Base-by-base conservation (phyloP, 2,888 invertebrate genomes). In the Lingula anatina region DNA sequence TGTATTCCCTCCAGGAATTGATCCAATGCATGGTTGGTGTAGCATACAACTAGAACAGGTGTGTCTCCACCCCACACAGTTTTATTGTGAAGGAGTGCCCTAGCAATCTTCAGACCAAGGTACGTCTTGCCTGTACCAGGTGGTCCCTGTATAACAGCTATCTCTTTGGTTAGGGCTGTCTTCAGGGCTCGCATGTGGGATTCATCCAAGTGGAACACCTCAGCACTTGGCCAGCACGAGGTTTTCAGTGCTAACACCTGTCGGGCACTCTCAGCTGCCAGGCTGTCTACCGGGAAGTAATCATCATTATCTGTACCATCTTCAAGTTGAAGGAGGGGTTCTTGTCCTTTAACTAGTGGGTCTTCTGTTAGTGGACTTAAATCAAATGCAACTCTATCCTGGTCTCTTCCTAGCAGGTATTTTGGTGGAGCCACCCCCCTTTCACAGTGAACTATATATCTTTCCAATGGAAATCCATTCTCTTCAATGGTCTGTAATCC, bases 101-200 rank as follows among this genome's bases (percentile, higher is more conserved):
- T 44, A 1, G 86, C 84, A 21, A 92, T 83, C 81, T 87, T 85
- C 28, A 88, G 77, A 0, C 90, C 90, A 53, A 90, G 73, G 70
- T 82, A 87, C 0, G 90, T 90, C 80, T 90, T 91, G 0, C 90
- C 91, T 0, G 90, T 90, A 2, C 91, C 91, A 0, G 91, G 90
- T 0, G 90, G 90, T 0, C 91, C 74, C 57, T 75, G 73, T 20
- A 70, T 73, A 38, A 75, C 51, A 3, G 71, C 63, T 21, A 76
- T 47, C 46, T 74, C 70, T 47, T 70, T 67, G 2, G 68, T 68
- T 1, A 76, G 47, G 1, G 72, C 69, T 26, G 56, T 53, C 40
- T 65, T 50, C 9, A 75, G 47, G 1, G 76, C 75, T 15, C 61
- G 49, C 37, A 61, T 55, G 44, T 73, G 74, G 9, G 68, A 68